Conservation (phyloP, 2,888 invertebrate genomes). For the Euzophera pinguis region DNA sequence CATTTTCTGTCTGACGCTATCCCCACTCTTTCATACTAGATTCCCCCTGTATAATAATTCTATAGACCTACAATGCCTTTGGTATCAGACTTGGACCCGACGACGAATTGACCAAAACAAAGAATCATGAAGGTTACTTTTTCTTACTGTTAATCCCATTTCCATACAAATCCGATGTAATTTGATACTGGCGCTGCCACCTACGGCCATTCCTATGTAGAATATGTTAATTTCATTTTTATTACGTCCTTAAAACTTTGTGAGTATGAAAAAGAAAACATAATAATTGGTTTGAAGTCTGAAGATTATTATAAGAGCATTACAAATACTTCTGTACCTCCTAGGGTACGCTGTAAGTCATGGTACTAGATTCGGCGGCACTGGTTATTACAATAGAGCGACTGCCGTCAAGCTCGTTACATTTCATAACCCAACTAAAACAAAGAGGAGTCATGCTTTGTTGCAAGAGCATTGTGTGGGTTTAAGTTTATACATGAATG, state of each 20-base stretch:
- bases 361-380: too few species aligned
- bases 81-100: too few species aligned
- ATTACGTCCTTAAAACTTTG: background rate
- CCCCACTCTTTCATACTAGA: too few species aligned
- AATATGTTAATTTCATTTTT: constrained; percentile 4
- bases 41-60: too few species aligned
- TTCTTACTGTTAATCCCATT: constrained; percentile 3
- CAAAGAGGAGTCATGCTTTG: background rate
- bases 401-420: background rate
- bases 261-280: background rate
- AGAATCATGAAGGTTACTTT: background rate
- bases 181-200: background rate
- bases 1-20: too few species aligned
- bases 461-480: background rate
- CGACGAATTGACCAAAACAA: background rate
- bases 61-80: too few species aligned
- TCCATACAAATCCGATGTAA: background rate
- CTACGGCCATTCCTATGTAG: background rate
- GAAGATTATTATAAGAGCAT: too few species aligned
- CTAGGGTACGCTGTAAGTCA: too few species aligned
- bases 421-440: background rate
- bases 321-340: too few species aligned
- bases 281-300: too few species aligned
- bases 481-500: background rate
- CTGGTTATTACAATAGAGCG: too few species aligned